Percentiles rank a stretch among this genome's conserved stretches.
These are phyloP conservation scores for Urocitellus parryii DNA, from an alignment of 2,113 vertebrate species.

Conservation along the genomic window DNA sequence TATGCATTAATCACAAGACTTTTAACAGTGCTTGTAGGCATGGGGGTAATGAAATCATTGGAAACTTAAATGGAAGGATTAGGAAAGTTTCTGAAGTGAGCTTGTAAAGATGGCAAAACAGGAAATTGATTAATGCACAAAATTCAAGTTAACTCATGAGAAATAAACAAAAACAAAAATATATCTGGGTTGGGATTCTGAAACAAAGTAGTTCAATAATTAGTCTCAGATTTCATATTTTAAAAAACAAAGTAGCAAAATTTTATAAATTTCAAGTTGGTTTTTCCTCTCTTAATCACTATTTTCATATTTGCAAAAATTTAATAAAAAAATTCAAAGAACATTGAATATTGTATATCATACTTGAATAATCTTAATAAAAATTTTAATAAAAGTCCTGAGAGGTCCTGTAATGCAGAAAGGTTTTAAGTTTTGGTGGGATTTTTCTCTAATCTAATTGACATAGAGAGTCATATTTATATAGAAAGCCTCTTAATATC, in stretches of 20 bases:
- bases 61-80: conserved; percentile 87
- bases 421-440: neutral
- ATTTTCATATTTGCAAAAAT: neutral
- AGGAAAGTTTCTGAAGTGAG: conserved; percentile 84
- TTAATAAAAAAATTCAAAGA: neutral
- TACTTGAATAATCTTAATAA: neutral
- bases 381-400: neutral
- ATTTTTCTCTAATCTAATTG: neutral
- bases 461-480: neutral
- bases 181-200: conserved; percentile 84
- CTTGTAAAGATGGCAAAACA: conserved; percentile 86
- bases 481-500: neutral
- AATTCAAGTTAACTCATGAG: conserved; percentile 84
- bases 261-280: conserved; percentile 45
- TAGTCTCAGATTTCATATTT: conserved; percentile 76
- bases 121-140: conserved; percentile 86
- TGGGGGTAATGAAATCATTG: conserved; percentile 84
- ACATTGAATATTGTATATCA: neutral
- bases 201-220: conserved; percentile 79
- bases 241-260: conserved; percentile 75
- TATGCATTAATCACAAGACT: conserved; percentile 86
- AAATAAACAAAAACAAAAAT: conserved; percentile 83
- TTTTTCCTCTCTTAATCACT: neutral
- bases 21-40: conserved; percentile 83
- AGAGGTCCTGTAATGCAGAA: neutral